phyloP scores from a whole-genome alignment of 2,888 invertebrate genomes.

The Aleiodes alternator region DNA sequence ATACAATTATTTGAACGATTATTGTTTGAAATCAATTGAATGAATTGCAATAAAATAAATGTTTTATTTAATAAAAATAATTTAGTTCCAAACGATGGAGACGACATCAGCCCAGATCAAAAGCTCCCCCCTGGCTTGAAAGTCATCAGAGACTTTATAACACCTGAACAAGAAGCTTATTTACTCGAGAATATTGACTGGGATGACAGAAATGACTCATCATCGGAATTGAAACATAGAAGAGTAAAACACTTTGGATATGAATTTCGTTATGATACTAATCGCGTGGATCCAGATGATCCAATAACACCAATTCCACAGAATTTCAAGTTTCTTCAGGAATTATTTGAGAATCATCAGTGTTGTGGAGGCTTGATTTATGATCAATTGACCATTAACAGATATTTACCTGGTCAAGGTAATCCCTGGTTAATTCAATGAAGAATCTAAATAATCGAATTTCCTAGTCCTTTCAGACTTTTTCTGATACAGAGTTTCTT shows the following conservation, averaged over 20 bases:
- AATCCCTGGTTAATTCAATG: constrained; percentile 47
- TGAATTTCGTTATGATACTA: constrained; percentile 91
- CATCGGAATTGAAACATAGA: constrained; percentile 83
- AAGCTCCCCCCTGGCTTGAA: constrained; percentile 82
- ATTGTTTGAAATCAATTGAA: no score
- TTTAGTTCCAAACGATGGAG: constrained; percentile 71
- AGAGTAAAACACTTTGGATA: constrained; percentile 94
- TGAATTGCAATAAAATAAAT: neutral
- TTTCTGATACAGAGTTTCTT: no score
- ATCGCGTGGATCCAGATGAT: constrained; percentile 85
- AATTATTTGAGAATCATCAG: constrained; percentile 76
- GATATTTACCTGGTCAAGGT: constrained; percentile 91
- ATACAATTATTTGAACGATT: no score
- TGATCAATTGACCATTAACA: constrained; percentile 91
- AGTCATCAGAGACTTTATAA: constrained; percentile 84
- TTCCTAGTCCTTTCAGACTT: no score
- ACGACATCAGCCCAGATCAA: constrained; percentile 55
- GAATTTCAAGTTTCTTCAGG: constrained; percentile 82
- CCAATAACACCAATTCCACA: constrained; percentile 85
- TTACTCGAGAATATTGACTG: constrained; percentile 80
- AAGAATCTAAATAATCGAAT: neutral
- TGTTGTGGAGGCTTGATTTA: constrained; percentile 78
- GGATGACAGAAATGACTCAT: constrained; percentile 64
- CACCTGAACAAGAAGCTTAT: constrained; percentile 80
- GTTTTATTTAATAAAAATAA: neutral